Conservation (phyloP, 2,888 invertebrate genomes). For the Lepidochitona cinerea region DNA sequence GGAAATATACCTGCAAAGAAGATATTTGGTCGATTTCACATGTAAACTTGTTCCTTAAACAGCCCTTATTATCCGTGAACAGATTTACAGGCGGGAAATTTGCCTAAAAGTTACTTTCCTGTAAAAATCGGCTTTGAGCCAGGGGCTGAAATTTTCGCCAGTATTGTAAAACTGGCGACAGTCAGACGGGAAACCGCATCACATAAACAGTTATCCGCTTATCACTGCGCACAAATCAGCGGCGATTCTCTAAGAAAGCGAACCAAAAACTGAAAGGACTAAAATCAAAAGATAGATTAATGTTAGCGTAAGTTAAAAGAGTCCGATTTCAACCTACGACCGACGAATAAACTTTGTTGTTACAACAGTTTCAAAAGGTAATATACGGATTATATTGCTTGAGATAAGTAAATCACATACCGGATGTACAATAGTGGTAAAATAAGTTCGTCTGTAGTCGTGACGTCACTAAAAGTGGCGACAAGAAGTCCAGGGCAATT, state of each 20-base stretch:
- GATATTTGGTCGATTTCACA: not conserved
- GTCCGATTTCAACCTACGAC: too few relatives aligned
- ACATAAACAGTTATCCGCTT: slow-evolving; percentile 30
- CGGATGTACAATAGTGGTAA: not conserved
- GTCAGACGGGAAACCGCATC: slow-evolving; percentile 60
- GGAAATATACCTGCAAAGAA: slow-evolving; percentile 1
- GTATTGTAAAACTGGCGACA: slow-evolving; percentile 64
- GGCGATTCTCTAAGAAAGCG: too few relatives aligned
- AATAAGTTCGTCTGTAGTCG: slow-evolving; percentile 2
- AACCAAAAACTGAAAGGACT: too few relatives aligned
- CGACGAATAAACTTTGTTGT: too few relatives aligned
- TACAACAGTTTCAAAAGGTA: too few relatives aligned
- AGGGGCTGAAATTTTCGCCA: slow-evolving; percentile 30
- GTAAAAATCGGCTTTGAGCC: slow-evolving; percentile 4
- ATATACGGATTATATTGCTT: not conserved
- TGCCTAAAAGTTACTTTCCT: slow-evolving; percentile 3
- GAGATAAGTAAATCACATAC: not conserved
- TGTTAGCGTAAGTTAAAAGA: too few relatives aligned
- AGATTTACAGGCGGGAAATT: slow-evolving; percentile 6
- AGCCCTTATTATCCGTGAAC: not conserved
- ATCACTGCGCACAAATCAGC: slow-evolving; percentile 19
- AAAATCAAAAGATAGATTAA: too few relatives aligned
- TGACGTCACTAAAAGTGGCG: slow-evolving; percentile 63
- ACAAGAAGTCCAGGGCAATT: slow-evolving; percentile 50
- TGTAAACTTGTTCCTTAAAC: not conserved